phyloP scores from a whole-genome alignment of 2,888 invertebrate genomes.

The Coremacera marginata region DNA sequence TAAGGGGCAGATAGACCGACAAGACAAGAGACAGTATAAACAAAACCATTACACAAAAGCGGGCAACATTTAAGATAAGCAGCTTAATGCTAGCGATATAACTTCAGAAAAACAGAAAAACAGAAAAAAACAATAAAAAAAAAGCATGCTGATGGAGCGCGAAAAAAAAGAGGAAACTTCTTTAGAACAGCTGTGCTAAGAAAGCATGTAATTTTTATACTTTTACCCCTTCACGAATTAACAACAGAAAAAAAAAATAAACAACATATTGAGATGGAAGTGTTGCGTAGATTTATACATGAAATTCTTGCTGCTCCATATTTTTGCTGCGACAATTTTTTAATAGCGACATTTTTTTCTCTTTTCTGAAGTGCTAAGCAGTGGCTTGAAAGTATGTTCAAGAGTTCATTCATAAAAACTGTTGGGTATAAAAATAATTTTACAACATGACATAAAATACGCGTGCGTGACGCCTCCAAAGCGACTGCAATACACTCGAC shows the following conservation, averaged over 20 bases:
- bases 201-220: not conserved
- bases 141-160: not conserved
- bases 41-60: not conserved
- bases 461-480: slow-evolving; percentile 2
- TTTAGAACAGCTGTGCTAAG: not conserved
- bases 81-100: slow-evolving; percentile 9
- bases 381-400: no score
- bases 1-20: not conserved
- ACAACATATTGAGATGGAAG: slow-evolving; percentile 21
- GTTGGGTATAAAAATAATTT: not conserved
- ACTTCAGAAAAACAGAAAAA: not conserved
- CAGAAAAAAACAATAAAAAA: not conserved
- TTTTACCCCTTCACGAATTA: not conserved
- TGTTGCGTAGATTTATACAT: not conserved
- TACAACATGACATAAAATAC: not conserved
- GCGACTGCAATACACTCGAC: not conserved
- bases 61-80: not conserved
- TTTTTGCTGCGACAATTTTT: not conserved
- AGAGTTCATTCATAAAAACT: no score
- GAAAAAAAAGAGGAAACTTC: slow-evolving; percentile 3
- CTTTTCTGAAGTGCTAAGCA: no score
- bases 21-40: not conserved
- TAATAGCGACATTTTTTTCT: no score
- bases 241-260: not conserved
- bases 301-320: not conserved